These are phyloP conservation scores for Ceratina japonica DNA, from an alignment of 1,140 invertebrate genomes.

Conservation along the genomic window DNA sequence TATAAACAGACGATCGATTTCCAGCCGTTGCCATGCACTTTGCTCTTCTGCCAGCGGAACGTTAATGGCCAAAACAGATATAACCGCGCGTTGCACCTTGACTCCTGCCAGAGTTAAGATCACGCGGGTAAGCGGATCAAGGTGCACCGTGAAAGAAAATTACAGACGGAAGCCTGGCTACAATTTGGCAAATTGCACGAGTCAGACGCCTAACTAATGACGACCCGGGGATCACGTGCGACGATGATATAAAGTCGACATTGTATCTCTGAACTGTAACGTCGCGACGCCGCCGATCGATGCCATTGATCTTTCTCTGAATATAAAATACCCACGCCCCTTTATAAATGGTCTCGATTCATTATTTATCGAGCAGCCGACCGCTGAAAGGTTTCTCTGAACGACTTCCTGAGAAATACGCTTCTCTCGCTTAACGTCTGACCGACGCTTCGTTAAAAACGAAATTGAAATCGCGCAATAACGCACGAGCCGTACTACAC, in stretches of 20 bases:
- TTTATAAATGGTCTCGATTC: slow-evolving; percentile 5
- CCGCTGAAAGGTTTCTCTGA: background rate
- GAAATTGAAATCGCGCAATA: no score
- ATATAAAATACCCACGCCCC: background rate
- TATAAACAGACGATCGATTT: slow-evolving; percentile 18
- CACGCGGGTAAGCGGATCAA: slow-evolving; percentile 42
- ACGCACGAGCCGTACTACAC: no score
- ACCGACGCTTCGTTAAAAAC: background rate
- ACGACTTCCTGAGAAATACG: background rate
- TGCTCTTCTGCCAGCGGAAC: slow-evolving; percentile 21
- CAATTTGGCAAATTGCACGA: background rate
- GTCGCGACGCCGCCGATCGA: background rate
- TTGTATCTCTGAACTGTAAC: background rate
- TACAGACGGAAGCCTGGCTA: background rate
- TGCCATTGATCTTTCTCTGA: slow-evolving; percentile 2
- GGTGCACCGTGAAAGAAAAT: slow-evolving; percentile 20
- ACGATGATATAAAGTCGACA: background rate
- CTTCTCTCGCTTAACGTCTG: no score
- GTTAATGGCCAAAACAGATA: slow-evolving; percentile 32
- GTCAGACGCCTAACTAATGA: background rate
- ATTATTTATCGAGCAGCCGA: background rate
- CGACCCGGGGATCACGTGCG: background rate
- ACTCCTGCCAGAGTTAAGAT: slow-evolving; percentile 29
- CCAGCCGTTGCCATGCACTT: slow-evolving; percentile 15
- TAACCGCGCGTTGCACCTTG: slow-evolving; percentile 34